Conservation (phyloP, 2,797 vertebrate genomes). For the Halcyon badia region DNA sequence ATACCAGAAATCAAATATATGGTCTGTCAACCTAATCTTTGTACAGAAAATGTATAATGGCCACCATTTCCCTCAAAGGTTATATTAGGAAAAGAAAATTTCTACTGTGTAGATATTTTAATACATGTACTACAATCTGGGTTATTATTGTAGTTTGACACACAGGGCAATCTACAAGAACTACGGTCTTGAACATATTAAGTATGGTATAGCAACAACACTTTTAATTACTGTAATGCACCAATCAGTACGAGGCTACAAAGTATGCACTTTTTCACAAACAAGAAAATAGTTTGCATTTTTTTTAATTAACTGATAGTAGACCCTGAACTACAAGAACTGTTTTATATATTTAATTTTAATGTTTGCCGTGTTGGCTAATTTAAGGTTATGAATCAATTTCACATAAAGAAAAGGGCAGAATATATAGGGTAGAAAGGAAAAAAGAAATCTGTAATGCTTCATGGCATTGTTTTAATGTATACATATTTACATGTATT, state of each 20-base stretch:
- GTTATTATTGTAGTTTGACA: not conserved
- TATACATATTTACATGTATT: not conserved
- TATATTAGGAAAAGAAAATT: not conserved
- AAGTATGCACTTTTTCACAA: not conserved
- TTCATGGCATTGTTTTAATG: not conserved
- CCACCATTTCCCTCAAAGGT: not conserved
- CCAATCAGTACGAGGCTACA: not conserved
- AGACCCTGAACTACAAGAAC: not conserved
- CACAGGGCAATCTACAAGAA: not conserved
- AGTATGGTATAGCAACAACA: not conserved
- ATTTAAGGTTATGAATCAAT: not conserved
- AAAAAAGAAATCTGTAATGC: not conserved
- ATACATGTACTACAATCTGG: not conserved
- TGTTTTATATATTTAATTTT: not conserved
- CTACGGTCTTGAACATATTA: not conserved
- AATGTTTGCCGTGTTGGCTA: not conserved
- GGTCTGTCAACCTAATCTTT: not conserved
- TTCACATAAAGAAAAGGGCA: not conserved
- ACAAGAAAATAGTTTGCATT: not conserved
- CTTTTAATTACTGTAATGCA: not conserved
- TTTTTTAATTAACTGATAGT: not conserved
- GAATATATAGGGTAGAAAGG: not conserved
- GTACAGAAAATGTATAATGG: not conserved
- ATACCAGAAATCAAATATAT: slow-evolving; percentile 21
- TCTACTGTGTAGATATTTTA: too few species aligned